These are phyloP conservation scores for Rana temporaria DNA, from an alignment of 2,113 vertebrate species.

Conservation along the genomic window DNA sequence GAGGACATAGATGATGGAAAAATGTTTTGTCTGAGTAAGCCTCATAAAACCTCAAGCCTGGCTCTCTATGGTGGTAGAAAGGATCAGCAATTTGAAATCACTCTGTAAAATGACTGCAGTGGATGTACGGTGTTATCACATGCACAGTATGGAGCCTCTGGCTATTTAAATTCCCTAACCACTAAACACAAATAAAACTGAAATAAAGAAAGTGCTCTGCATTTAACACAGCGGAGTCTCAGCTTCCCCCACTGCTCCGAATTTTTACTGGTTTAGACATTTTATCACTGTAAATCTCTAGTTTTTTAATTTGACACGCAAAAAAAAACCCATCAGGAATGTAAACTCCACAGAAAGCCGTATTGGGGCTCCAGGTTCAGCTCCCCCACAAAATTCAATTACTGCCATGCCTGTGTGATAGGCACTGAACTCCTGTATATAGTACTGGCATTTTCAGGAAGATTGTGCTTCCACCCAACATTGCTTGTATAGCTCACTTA, in stretches of 20 bases:
- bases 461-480: too few relatives aligned
- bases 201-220: not conserved
- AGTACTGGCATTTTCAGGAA: too few relatives aligned
- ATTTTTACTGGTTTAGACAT: not conserved
- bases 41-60: not conserved
- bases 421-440: too few relatives aligned
- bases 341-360: too few relatives aligned
- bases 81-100: not conserved
- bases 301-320: too few relatives aligned
- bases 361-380: too few relatives aligned
- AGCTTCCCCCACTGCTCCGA: not conserved
- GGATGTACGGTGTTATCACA: conserved; percentile 5
- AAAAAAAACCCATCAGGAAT: too few relatives aligned
- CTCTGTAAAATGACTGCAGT: conserved; percentile 1
- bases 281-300: not conserved
- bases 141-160: conserved; percentile 4
- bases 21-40: not conserved
- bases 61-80: not conserved
- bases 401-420: too few relatives aligned
- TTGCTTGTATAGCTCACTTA: too few relatives aligned
- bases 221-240: not conserved
- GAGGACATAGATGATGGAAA: not conserved
- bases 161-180: conserved; percentile 26
- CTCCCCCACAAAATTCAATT: too few relatives aligned
- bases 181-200: conserved; percentile 12